Percentiles rank a stretch among this genome's conserved stretches.
phyloP scores from a whole-genome alignment of 2,888 invertebrate genomes.

The Folsomia candida region DNA sequence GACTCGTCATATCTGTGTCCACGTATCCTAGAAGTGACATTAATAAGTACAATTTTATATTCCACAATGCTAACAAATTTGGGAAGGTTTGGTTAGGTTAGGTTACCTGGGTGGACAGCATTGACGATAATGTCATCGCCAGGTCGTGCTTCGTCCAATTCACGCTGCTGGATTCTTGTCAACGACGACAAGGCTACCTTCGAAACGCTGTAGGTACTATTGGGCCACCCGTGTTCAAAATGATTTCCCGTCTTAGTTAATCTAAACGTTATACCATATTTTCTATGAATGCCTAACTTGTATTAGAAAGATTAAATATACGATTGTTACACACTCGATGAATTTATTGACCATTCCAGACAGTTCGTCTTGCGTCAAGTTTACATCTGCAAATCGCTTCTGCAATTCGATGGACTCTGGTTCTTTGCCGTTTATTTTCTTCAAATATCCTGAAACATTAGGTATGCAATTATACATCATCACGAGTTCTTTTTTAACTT shows the following conservation, averaged over 20 bases:
- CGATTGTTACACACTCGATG: slow-evolving; percentile 64
- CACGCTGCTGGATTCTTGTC: slow-evolving; percentile 65
- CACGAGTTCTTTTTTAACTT: no score
- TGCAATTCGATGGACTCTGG: slow-evolving; percentile 55
- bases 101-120: slow-evolving; percentile 69
- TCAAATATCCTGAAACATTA: slow-evolving; percentile 57
- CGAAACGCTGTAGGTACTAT: slow-evolving; percentile 67
- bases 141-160: slow-evolving; percentile 58
- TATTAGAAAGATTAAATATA: no score
- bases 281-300: no score
- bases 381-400: slow-evolving; percentile 60
- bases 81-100: no score
- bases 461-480: no score
- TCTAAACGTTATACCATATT: no score
- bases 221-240: slow-evolving; percentile 60
- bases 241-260: slow-evolving; percentile 58
- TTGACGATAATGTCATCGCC: slow-evolving; percentile 67
- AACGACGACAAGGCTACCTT: slow-evolving; percentile 72
- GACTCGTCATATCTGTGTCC: slow-evolving; percentile 72
- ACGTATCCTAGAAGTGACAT: no score
- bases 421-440: slow-evolving; percentile 61
- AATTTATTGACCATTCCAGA: slow-evolving; percentile 66
- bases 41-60: no score
- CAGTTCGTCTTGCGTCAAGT: slow-evolving; percentile 63
- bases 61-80: no score